These are phyloP conservation scores for Scomber japonicus DNA, from an alignment of 2,113 vertebrate species.

Conservation along the genomic window DNA sequence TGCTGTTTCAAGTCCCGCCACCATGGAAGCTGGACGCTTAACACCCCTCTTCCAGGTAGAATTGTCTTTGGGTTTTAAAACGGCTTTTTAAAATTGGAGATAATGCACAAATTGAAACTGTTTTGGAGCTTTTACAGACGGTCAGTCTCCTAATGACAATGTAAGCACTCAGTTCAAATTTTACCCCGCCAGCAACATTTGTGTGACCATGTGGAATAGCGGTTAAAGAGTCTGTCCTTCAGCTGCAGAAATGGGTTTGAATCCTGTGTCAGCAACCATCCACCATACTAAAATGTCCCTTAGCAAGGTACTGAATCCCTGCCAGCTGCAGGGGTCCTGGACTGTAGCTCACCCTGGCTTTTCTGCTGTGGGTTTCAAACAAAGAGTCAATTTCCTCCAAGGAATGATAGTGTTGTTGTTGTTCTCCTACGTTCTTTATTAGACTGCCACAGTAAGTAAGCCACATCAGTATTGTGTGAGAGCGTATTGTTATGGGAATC, in stretches of 20 bases:
- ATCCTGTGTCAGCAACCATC: slow-evolving; percentile 56
- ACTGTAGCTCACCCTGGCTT: slow-evolving; percentile 7
- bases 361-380: slow-evolving; percentile 8
- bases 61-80: slow-evolving; percentile 1
- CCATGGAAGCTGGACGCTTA: slow-evolving; percentile 81
- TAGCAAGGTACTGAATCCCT: slow-evolving; percentile 46
- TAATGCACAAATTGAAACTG: neutral
- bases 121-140: neutral
- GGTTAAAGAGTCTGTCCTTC: slow-evolving; percentile 48
- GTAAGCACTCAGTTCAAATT: slow-evolving; percentile 43
- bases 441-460: slow-evolving; percentile 6
- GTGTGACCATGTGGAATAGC: neutral
- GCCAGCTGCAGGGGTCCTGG: slow-evolving; percentile 24
- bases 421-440: slow-evolving; percentile 15
- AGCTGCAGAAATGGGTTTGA: slow-evolving; percentile 47
- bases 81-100: neutral
- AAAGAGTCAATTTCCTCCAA: slow-evolving; percentile 2
- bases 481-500: slow-evolving; percentile 65
- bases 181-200: slow-evolving; percentile 42
- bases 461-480: slow-evolving; percentile 26
- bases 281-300: slow-evolving; percentile 45
- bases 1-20: slow-evolving; percentile 81
- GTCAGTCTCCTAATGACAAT: slow-evolving; percentile 11
- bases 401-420: slow-evolving; percentile 15
- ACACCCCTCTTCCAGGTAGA: slow-evolving; percentile 78